Evolutionary conservation across 2,888 invertebrate species (phyloP).

Genomic region (Patella caerulea): DNA sequence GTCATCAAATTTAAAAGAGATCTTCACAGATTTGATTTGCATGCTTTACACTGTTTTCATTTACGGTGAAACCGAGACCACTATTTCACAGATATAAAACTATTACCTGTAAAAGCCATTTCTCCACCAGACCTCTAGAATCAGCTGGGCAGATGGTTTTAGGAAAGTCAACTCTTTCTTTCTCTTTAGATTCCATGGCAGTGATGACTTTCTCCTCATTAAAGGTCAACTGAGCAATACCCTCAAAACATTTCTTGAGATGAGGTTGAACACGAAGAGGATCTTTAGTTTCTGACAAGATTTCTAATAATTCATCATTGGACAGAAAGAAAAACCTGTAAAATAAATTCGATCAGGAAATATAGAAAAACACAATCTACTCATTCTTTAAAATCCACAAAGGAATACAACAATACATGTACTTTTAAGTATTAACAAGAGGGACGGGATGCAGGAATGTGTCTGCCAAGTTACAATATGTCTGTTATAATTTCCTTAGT

Average conservation of each 20-base stretch:
- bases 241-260: conserved; percentile 72
- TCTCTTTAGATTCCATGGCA: conserved; percentile 71
- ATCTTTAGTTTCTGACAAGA: conserved; percentile 71
- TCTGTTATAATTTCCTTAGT: too few relatives aligned
- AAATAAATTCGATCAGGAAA: not conserved
- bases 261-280: conserved; percentile 71
- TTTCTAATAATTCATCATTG: conserved; percentile 71
- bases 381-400: too few relatives aligned
- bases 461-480: too few relatives aligned
- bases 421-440: too few relatives aligned
- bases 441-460: too few relatives aligned
- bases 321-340: conserved; percentile 71
- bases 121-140: conserved; percentile 69
- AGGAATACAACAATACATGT: too few relatives aligned
- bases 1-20: too few relatives aligned
- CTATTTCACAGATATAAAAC: not conserved
- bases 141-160: conserved; percentile 65
- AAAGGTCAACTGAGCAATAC: conserved; percentile 68
- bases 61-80: not conserved
- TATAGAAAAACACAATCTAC: too few relatives aligned
- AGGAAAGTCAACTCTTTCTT: conserved; percentile 66
- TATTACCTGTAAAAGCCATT: conserved; percentile 68
- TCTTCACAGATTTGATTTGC: not conserved
- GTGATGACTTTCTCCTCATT: conserved; percentile 64
- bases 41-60: not conserved